phyloP scores from a whole-genome alignment of 2,113 vertebrate genomes.

The Cnemophilus loriae region DNA sequence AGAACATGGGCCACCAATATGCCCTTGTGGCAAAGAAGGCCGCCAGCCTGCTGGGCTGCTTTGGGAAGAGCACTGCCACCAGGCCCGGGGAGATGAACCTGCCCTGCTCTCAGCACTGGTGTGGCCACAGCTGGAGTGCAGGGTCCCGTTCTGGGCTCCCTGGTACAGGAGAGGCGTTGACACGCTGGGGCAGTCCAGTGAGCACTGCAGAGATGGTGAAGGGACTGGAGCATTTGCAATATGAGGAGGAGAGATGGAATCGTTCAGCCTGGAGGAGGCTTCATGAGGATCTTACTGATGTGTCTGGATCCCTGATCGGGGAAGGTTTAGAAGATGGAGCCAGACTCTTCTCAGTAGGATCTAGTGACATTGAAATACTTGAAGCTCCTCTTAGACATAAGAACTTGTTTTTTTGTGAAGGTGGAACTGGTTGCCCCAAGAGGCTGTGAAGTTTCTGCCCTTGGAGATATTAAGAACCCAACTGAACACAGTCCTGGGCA shows the following conservation, averaged over 20 bases:
- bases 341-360: not conserved
- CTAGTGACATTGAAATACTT: not conserved
- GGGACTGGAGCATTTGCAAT: not conserved
- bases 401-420: not conserved
- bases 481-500: not conserved
- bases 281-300: not conserved
- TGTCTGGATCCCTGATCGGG: not conserved
- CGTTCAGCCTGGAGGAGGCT: not conserved
- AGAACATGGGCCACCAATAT: not conserved
- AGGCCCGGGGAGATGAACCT: not conserved
- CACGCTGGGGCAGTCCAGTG: not conserved
- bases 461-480: not conserved
- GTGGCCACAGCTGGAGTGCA: not conserved
- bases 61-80: not conserved
- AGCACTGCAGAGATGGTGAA: not conserved
- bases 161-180: not conserved
- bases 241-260: not conserved
- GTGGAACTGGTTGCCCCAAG: not conserved
- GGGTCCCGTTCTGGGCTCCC: not conserved
- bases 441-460: not conserved
- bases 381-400: not conserved
- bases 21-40: not conserved
- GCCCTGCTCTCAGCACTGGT: not conserved
- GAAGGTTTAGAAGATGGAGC: not conserved
- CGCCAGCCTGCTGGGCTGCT: not conserved